Evolutionary conservation across 2,113 vertebrate genomes (phyloP), one percentile per base, ranked within the genome.

Genomic region (Sisor rabdophorus): DNA sequence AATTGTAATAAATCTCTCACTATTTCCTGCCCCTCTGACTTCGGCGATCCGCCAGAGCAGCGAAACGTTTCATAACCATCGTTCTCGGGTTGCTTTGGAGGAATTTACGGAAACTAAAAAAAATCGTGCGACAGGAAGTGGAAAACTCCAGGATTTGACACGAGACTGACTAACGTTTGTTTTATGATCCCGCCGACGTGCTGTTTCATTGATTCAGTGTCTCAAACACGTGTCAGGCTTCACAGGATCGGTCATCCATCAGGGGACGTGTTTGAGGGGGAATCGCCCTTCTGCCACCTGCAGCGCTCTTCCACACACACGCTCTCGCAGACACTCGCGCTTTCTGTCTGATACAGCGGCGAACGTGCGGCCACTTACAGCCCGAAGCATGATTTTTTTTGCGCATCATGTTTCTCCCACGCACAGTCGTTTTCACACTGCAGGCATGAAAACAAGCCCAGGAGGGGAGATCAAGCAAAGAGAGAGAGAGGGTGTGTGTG

Each of bases 131-230:
- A 44, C 40, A 44, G 9, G 40, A 44, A 44, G 40, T 10, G 10
- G 9, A 44, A 36, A 44, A 44, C 40, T 44, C 40, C 40, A 44
- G 40, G 40, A 44, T 44, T 44, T 44, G 40, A 44, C 5, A 44
- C 40, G 40, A 44, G 40, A 9, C 40, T 44, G 40, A 44, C 32
- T 3, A 36, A 36, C 40, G 40, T 44, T 44, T 44, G 40, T 44
- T 44, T 71, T 61, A 48, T 58, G 13, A 48, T 71, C 32, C 48
- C 22, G 56, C 32, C 59, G 55, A 55, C 79, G 67, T 67, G 68
- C 72, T 64, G 44, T 72, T 76, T 72, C 75, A 83, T 79, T 83
- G 79, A 83, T 83, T 81, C 76, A 76, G 65, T 73, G 68, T 63
- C 56, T 60, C 47, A 59, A 76, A 83, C 79, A 73, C 60, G 79